Percentiles rank a stretch among this genome's conserved stretches.
phyloP scores from a whole-genome alignment of 2,113 vertebrate species.

The Pseudolaguvia tuberculata region DNA sequence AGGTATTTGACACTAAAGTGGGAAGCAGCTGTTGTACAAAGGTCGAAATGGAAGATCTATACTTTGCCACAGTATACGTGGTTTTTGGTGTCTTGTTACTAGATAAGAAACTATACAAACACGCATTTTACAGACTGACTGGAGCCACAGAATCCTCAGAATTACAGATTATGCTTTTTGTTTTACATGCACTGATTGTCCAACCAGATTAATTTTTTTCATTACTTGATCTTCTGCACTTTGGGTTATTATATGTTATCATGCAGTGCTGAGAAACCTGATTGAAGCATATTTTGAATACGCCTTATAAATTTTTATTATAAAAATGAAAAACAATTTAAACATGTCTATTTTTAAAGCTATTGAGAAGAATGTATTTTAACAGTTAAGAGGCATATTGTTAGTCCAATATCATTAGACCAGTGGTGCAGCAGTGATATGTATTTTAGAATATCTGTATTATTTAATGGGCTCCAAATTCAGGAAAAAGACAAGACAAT shows the following conservation, averaged over 20 bases:
- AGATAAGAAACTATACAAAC: slow-evolving; percentile 40
- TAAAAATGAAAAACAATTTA: not conserved
- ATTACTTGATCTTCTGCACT: not conserved
- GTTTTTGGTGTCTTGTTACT: slow-evolving; percentile 20
- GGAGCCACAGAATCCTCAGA: slow-evolving; percentile 8
- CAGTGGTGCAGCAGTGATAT: not conserved
- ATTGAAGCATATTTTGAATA: not conserved
- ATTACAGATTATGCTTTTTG: not conserved
- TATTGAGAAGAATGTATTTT: no score
- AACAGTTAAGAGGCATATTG: no score
- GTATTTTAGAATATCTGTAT: not conserved
- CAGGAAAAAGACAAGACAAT: not conserved
- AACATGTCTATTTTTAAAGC: no score
- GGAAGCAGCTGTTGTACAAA: slow-evolving; percentile 15
- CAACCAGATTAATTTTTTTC: not conserved
- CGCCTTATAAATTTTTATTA: not conserved
- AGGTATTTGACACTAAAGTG: slow-evolving; percentile 12
- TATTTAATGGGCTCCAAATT: not conserved
- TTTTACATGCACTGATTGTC: not conserved
- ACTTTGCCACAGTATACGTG: slow-evolving; percentile 18
- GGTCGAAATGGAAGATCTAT: not conserved
- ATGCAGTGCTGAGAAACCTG: not conserved
- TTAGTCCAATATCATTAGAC: not conserved
- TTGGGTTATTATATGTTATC: not conserved
- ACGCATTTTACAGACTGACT: slow-evolving; percentile 15